A percentile compares a stretch with the other conserved stretches of the same genome.
Conservation (phyloP, 2,113 vertebrate species). For the Pseudopipra pipra region DNA sequence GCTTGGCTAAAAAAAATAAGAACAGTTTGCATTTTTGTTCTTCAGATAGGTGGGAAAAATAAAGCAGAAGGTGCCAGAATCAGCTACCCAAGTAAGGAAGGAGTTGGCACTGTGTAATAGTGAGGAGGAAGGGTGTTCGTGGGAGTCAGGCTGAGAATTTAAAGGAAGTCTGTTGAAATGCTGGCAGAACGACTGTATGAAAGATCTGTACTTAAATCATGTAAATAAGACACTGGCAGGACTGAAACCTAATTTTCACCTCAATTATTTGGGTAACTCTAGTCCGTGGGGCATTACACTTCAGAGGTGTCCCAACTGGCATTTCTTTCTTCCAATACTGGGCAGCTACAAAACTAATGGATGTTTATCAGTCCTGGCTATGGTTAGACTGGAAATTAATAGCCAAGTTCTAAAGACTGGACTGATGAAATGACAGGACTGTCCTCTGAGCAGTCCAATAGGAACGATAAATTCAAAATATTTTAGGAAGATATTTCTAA, state of each 20-base stretch:
- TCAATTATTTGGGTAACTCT: neutral
- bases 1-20: neutral
- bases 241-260: neutral
- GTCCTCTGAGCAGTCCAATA: neutral
- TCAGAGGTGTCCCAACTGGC: neutral
- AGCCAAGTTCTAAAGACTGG: neutral
- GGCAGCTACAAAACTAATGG: neutral
- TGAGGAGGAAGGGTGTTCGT: neutral
- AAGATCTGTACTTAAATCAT: neutral
- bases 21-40: accelerated
- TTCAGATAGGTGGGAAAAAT: neutral
- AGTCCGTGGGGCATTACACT: neutral
- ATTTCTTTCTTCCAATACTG: neutral
- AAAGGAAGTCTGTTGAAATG: neutral
- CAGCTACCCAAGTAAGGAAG: neutral
- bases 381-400: neutral
- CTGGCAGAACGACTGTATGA: neutral
- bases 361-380: neutral
- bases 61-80: neutral
- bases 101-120: neutral
- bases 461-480: neutral
- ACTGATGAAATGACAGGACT: neutral
- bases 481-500: neutral
- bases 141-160: neutral
- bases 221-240: neutral